These are phyloP conservation scores for pig (Sus scrofa) DNA, from an alignment of 2,113 vertebrate genomes.

Conservation along the genomic window T2T-Sscrofa CM000828.6:55295501-55296000, in stretches of 20 bases:
- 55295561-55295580: neutral
- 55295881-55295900: too few relatives aligned
- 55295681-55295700: rapidly evolving
- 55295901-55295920: too few relatives aligned
- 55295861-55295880: too few relatives aligned
- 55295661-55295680: too few relatives aligned
- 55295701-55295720: neutral
- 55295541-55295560: neutral
- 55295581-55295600: neutral
- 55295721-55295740: neutral
- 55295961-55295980: too few relatives aligned
- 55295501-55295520: neutral
- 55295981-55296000: too few relatives aligned
- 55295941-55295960: too few relatives aligned
- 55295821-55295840: too few relatives aligned
- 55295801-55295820: neutral
- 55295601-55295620: rapidly evolving
- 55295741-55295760: neutral
- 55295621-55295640: neutral
- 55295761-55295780: neutral
- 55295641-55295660: neutral
- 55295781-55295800: neutral
- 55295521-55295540: neutral
- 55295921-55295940: too few relatives aligned
- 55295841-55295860: too few relatives aligned